These are phyloP conservation scores for Phrynocephalus versicolor DNA, from an alignment of 2,113 vertebrate genomes.

Conservation along the genomic window DNA sequence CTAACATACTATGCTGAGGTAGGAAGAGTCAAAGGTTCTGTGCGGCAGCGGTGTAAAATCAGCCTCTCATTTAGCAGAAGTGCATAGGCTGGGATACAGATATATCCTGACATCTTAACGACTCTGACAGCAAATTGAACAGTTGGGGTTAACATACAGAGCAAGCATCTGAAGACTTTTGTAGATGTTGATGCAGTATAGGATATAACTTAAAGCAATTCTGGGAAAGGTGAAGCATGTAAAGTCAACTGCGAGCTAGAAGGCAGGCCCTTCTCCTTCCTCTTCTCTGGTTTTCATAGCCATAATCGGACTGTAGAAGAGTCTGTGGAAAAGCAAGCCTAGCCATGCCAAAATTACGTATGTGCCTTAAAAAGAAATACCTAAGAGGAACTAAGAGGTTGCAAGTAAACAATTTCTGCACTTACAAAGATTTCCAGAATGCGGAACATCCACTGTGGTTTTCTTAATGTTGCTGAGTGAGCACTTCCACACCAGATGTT, in stretches of 20 bases:
- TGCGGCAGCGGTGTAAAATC: not conserved
- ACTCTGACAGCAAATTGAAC: not conserved
- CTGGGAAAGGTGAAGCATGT: not conserved
- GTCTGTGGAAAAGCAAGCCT: not conserved
- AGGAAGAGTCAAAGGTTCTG: slow-evolving; percentile 3
- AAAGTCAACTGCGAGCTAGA: not conserved
- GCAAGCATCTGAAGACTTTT: not conserved
- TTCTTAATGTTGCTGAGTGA: not conserved
- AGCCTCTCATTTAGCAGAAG: not conserved
- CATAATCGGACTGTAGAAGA: not conserved
- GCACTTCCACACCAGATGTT: not conserved
- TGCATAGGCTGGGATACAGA: not conserved
- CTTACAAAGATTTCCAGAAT: not conserved
- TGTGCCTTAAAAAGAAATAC: not conserved
- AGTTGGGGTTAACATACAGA: not conserved
- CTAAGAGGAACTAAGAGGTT: not conserved
- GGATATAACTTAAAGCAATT: too few relatives aligned
- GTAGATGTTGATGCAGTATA: too few relatives aligned
- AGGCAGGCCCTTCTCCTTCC: not conserved
- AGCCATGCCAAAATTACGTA: not conserved
- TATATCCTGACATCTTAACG: not conserved
- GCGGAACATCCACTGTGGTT: not conserved
- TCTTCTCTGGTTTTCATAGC: not conserved
- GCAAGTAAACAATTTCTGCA: not conserved
- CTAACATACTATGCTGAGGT: slow-evolving; percentile 96